These are phyloP conservation scores for Oryzias dopingdopingensis DNA, from an alignment of 2,797 vertebrate species.

Conservation along the genomic window DNA sequence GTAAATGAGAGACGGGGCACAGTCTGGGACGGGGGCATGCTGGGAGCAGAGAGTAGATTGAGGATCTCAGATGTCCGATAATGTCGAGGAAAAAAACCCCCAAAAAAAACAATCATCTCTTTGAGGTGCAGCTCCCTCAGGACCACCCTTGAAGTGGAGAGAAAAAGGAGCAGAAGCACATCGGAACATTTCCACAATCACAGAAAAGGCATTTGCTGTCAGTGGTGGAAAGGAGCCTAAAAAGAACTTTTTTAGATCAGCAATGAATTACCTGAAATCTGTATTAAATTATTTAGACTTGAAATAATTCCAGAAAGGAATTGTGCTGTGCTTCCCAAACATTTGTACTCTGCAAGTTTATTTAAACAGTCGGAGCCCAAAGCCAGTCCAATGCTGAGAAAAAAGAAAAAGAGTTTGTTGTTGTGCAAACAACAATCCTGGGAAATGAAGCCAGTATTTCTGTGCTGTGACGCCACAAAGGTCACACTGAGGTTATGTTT, in stretches of 20 bases:
- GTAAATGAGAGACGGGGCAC: conserved; percentile 64
- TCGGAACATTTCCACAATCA: conserved; percentile 42
- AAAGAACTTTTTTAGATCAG: neutral
- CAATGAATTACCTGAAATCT: neutral
- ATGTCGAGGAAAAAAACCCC: conserved; percentile 34
- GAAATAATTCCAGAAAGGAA: too few relatives aligned
- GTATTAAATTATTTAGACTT: too few relatives aligned
- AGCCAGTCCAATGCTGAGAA: too few relatives aligned
- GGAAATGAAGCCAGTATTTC: too few relatives aligned
- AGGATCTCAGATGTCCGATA: conserved; percentile 71
- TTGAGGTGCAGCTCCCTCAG: conserved; percentile 50
- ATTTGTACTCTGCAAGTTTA: too few relatives aligned
- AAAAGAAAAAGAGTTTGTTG: too few relatives aligned
- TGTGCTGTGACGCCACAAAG: too few relatives aligned
- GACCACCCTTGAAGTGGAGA: conserved; percentile 62
- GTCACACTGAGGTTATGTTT: too few relatives aligned
- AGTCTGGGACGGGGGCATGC: conserved; percentile 36
- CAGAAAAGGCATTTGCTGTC: conserved; percentile 14
- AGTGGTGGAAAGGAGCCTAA: conserved; percentile 4
- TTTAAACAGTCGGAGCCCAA: too few relatives aligned
- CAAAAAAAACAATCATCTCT: conserved; percentile 57
- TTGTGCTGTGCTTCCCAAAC: too few relatives aligned
- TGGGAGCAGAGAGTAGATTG: conserved; percentile 19
- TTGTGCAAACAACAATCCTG: too few relatives aligned
- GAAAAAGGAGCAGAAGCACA: conserved; percentile 24